Evolutionary conservation across 2,888 invertebrate species (phyloP), one percentile per base, ranked within the genome.

Genomic region (Sarcophaga caerulescens): DNA sequence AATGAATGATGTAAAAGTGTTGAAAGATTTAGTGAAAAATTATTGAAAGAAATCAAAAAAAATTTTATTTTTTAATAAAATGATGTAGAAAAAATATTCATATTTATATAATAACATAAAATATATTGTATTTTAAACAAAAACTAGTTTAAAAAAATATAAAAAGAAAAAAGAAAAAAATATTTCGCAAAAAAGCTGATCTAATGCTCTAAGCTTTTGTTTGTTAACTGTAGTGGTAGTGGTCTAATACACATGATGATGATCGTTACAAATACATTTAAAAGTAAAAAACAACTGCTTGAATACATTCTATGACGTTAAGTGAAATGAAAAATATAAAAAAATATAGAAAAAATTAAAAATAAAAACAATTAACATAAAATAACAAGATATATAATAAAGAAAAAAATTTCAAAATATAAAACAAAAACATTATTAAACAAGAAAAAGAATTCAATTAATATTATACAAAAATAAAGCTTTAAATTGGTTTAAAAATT

Each of bases 131-230:
- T 52, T 52, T 71, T 57, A n/a, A 80, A 21, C 23, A 68, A 82
- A 35, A 84, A 87, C 87, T 70, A 81, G 86, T 86, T 86, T 86
- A 74, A 35, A 35, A 35, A 35, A 35, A 35, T 35, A 47, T 19
- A 76, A 78, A 78, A 59, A 70, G 63, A 21, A 44, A 66, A 21
- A 60, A 79, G 47, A 70, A 78, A 69, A 45, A 82, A 44, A 75
- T 62, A 66, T 78, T 79, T 84, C 71, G 79, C 79, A 62, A 66
- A 85, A 81, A 85, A 84, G 87, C 87, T 87, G 87, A 87, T 87
- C 87, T 85, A 87, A 87, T 87, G 81, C 80, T 83, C 76, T 70
- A 84, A 86, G 84, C 84, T 84, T 86, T 78, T 78, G 25, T 63
- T 52, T 17, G 12, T 2, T 80, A 45, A 47, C 35, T 69, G 14